A percentile compares a stretch with the other conserved stretches of the same genome.
Conservation (phyloP, 2,113 vertebrate genomes). For the Alligator sinensis region DNA sequence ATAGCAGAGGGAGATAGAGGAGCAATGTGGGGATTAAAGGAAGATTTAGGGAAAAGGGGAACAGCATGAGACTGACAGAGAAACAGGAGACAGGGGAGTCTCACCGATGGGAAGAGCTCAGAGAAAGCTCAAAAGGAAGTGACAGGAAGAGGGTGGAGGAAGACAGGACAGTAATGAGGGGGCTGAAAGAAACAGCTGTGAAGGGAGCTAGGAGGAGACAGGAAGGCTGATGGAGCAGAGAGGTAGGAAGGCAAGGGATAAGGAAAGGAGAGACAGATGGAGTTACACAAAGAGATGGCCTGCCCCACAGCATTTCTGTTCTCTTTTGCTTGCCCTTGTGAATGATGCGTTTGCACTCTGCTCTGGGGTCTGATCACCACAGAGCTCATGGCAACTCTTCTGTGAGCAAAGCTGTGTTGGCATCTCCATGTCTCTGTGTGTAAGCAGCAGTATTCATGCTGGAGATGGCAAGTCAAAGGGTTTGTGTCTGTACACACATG, state of each 20-base stretch:
- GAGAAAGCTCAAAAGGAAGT: background rate
- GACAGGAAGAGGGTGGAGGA: background rate
- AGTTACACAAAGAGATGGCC: rapidly evolving
- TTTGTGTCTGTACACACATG: background rate
- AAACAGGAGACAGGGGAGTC: background rate
- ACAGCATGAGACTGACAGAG: background rate
- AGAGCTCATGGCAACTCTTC: background rate
- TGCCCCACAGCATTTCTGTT: background rate
- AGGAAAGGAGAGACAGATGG: background rate
- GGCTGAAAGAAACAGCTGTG: background rate
- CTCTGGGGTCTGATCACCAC: background rate
- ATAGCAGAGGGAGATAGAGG: background rate
- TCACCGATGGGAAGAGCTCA: background rate
- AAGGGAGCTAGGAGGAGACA: background rate
- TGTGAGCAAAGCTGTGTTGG: background rate
- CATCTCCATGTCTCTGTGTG: background rate
- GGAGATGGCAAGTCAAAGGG: background rate
- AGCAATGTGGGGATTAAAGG: background rate
- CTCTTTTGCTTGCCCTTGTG: background rate
- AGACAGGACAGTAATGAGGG: background rate
- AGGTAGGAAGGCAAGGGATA: background rate
- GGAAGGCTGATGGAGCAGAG: background rate
- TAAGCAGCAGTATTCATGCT: background rate
- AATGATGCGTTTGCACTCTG: background rate
- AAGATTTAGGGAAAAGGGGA: background rate